phyloP scores from a whole-genome alignment of 1,140 invertebrate genomes.

The Adelges cooleyi region DNA sequence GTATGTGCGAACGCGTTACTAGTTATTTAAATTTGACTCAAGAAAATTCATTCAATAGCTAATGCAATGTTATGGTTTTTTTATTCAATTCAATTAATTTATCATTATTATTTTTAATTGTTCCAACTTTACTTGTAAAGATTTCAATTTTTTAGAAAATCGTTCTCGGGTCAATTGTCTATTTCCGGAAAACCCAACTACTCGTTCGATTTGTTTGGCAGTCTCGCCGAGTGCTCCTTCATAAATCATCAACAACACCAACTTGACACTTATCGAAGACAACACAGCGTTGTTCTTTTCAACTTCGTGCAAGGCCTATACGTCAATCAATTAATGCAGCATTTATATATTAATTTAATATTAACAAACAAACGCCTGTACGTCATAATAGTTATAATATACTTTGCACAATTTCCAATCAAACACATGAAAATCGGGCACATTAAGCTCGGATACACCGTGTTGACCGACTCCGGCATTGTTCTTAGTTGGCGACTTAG shows the following conservation, averaged over 20 bases:
- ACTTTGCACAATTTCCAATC: constrained; percentile 50
- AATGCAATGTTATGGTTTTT: too few relatives aligned
- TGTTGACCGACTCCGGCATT: background rate
- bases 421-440: constrained; percentile 41
- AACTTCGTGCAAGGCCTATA: constrained; percentile 35
- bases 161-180: constrained; percentile 36
- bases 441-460: background rate
- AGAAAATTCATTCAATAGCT: too few relatives aligned
- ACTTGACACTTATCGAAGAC: constrained; percentile 66
- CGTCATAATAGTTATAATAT: constrained; percentile 10
- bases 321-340: too few relatives aligned
- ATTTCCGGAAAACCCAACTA: background rate
- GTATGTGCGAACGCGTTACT: too few relatives aligned
- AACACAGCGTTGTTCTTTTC: constrained; percentile 52
- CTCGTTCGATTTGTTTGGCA: constrained; percentile 46
- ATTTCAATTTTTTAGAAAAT: constrained; percentile 38
- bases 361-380: background rate
- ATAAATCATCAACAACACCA: constrained; percentile 57
- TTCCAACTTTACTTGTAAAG: constrained; percentile 38
- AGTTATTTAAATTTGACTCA: too few relatives aligned
- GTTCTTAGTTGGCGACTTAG: background rate
- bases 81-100: too few relatives aligned
- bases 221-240: constrained; percentile 56
- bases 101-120: too few relatives aligned
- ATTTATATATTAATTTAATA: background rate